A percentile compares a stretch with the other conserved stretches of the same genome.
Conservation (phyloP, 2,113 vertebrate species). For the Scortum barcoo region DNA sequence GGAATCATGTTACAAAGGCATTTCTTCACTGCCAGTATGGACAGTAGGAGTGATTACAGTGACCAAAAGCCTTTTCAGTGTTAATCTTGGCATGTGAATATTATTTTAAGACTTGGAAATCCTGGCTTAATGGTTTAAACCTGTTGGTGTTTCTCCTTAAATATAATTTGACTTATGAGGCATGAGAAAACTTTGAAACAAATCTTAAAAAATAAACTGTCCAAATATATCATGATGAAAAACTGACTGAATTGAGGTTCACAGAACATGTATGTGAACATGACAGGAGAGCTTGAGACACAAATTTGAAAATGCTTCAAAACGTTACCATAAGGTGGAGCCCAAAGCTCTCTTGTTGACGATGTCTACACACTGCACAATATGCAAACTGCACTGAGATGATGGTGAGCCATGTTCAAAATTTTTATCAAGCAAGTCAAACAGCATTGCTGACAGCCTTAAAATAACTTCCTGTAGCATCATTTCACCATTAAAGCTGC, state of each 20-base stretch:
- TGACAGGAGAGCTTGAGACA: neutral
- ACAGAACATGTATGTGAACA: neutral
- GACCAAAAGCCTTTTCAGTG: neutral
- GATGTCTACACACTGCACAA: neutral
- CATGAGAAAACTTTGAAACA: neutral
- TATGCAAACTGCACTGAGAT: neutral
- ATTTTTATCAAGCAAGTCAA: slow-evolving; percentile 11
- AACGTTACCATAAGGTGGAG: slow-evolving; percentile 60
- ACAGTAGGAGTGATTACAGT: neutral
- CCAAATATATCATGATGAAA: neutral
- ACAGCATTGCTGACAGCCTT: neutral
- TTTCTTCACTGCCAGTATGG: neutral
- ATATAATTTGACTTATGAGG: neutral
- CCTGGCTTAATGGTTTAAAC: too few relatives aligned
- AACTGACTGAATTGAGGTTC: neutral
- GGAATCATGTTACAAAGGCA: neutral
- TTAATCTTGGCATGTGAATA: neutral
- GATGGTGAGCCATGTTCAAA: neutral
- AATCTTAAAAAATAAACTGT: neutral
- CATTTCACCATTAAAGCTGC: neutral
- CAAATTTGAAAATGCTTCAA: neutral
- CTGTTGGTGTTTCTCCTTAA: neutral
- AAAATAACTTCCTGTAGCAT: slow-evolving; percentile 17
- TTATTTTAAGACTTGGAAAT: neutral
- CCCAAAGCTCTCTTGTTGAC: neutral